Evolutionary conservation across 2,888 invertebrate genomes (phyloP).

Genomic region (Meganola albula): DNA sequence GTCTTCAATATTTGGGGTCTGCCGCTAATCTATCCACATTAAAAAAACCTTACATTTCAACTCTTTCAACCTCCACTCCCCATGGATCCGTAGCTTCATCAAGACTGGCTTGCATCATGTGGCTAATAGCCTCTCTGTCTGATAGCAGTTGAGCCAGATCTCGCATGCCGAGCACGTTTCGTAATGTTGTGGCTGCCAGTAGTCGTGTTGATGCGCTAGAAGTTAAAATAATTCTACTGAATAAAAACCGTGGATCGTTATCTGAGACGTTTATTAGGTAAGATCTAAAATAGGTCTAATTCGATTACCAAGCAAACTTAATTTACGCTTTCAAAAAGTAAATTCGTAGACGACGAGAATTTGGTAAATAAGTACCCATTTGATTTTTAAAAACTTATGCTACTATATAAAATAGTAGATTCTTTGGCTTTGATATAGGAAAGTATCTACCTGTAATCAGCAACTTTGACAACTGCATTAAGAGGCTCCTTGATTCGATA

Average conservation of each 20-base stretch:
- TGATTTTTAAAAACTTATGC: not conserved
- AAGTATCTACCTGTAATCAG: constrained; percentile 81
- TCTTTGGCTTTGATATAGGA: not conserved
- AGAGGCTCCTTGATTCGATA: constrained; percentile 88
- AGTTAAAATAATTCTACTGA: constrained; percentile 12
- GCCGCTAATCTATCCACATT: too few species aligned
- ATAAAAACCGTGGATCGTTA: too few species aligned
- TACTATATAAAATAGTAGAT: not conserved
- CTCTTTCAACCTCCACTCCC: constrained; percentile 96
- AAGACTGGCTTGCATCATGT: constrained; percentile 90
- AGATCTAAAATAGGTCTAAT: not conserved
- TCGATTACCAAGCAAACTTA: not conserved
- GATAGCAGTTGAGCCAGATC: constrained; percentile 94
- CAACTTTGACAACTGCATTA: constrained; percentile 85
- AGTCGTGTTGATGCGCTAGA: constrained; percentile 87
- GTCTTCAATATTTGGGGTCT: too few species aligned
- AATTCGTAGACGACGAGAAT: not conserved
- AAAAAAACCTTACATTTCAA: constrained; percentile 87
- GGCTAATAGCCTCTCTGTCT: constrained; percentile 94
- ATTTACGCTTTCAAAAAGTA: not conserved
- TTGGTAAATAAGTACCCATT: not conserved
- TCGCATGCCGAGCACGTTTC: constrained; percentile 94
- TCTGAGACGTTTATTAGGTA: too few species aligned
- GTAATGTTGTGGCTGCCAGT: constrained; percentile 88
- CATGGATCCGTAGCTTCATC: constrained; percentile 94